Base-by-base conservation (phyloP, 2,797 vertebrate species). In the Mus caroli region DNA sequence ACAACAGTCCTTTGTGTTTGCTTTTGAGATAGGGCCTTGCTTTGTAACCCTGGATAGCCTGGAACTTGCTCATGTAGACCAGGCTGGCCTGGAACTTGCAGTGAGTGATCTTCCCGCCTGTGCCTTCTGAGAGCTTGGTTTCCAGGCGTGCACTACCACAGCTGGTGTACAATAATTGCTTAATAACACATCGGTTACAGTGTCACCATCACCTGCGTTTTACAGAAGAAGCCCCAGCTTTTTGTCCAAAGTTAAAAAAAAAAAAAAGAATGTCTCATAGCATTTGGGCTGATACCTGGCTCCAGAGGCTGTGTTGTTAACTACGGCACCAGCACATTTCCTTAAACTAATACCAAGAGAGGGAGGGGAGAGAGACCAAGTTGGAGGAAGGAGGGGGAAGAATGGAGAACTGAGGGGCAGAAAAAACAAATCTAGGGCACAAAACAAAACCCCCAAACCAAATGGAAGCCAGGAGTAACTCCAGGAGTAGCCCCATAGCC, bases 201-300 rank as follows among this genome's bases (percentile, higher is more conserved):
- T 40, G 46, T 67, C 28, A 15, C 64, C 31, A 11, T 46, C 15
- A 17, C 34, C 37, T 77, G 46, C 28, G 78, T 40, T 96, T 91
- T 91, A 94, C 69, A 91, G 58, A 77, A 79, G 64, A 90, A 79
- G 88, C 20, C 14, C 84, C 89, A 58, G 31, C 31, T 75, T 94
- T 92, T 67, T 75, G 56, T 6, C 24, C 89, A 19, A n/a, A 52
- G 37, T 50, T 0, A 28, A 28, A 64, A 17, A 60, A 60, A 60
- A 60, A 9, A 28, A 11, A 62, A 52, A 64, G 77, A 78, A 12
- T 3, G 82, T 64, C 62, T 46, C 40, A 83, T 56, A 80, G 43
- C 12, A 40, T 87, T 80, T 71, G 79, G 86, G 79, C 11, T 10
- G 69, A 34, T 19, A 75, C 37, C 31, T 52, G 86, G 64, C n/a